Base-by-base conservation (phyloP, 2,113 vertebrate genomes). In the Poeciliopsis retropinna region DNA sequence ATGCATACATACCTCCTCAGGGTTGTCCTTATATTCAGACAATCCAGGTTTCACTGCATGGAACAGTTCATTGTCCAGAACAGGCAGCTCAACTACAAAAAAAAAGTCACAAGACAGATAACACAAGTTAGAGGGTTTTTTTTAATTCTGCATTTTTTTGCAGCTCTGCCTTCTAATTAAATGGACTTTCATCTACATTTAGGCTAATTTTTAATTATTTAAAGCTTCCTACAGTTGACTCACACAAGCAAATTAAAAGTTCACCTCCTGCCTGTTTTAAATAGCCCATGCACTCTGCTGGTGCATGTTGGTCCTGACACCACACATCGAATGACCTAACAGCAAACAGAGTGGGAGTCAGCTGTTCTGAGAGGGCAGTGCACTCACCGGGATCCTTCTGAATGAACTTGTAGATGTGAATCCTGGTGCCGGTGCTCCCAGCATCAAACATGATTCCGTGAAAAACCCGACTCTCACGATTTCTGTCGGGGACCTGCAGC, bases 401-500 rank as follows among this genome's bases (percentile, higher is more conserved):
- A 74, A 97, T 96, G 93, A 99, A 99, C 67, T 95, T 98, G 73
- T 98, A 99, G 93, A 99, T 95, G 76, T 99, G 98, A 92, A 99
- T 98, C 57, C 98, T 95, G 19, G 96, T 98, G 87, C 98, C 98
- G 64, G 97, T 98, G 93, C 98, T 99, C 84, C 98, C 98, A 1
- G 98, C 98, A 0, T 99, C 98, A 87, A 99, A 99, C 96, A 99
- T 98, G 92, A 99, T 94, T 85, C 97, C 97, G 86, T 96, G 96
- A 92, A 97, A 96, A 31, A 94, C 91, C 64, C 94, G 93, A 75
- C 88, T 95, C 74, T 80, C 62, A 84, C 51, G 51, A 57, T 57
- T 25, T 57, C 93, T 94, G 87, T 91, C 9, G 3, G 63, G 31
- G 5, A n/a, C 47, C 39, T 78, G 70, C 51, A 54, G 47, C 13